Conservation (phyloP, 2,113 vertebrate species). For the Hippocampus comes region DNA sequence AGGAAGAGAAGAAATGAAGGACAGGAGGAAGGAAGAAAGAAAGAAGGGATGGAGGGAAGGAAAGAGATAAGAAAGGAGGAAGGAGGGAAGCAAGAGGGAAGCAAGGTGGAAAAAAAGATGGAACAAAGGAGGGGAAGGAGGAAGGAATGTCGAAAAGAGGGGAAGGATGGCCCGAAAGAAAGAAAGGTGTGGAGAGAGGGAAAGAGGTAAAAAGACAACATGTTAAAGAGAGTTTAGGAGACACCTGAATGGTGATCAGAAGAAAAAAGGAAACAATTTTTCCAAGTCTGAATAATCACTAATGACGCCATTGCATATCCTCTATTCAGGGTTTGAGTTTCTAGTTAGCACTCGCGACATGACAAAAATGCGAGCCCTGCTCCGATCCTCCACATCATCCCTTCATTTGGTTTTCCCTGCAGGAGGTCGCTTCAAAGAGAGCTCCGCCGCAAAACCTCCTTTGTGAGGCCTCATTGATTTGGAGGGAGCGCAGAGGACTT, state of each 20-base stretch:
- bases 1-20: background rate
- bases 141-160: background rate
- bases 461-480: slow-evolving; percentile 65
- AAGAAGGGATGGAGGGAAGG: background rate
- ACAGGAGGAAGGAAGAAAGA: too few species aligned
- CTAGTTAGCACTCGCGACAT: background rate
- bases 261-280: background rate
- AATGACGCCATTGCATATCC: background rate
- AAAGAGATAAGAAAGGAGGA: background rate
- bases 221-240: background rate
- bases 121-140: background rate
- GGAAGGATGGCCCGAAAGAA: background rate
- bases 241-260: background rate
- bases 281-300: background rate
- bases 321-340: background rate
- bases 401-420: background rate
- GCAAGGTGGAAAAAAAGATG: background rate
- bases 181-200: background rate
- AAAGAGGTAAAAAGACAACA: background rate
- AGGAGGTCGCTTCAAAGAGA: slow-evolving; percentile 31
- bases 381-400: background rate
- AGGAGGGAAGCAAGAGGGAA: background rate
- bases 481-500: slow-evolving; percentile 32
- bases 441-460: slow-evolving; percentile 25
- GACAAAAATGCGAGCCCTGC: background rate